Base-by-base conservation (phyloP, 1,140 invertebrate genomes). In the Aphis craccivora region DNA sequence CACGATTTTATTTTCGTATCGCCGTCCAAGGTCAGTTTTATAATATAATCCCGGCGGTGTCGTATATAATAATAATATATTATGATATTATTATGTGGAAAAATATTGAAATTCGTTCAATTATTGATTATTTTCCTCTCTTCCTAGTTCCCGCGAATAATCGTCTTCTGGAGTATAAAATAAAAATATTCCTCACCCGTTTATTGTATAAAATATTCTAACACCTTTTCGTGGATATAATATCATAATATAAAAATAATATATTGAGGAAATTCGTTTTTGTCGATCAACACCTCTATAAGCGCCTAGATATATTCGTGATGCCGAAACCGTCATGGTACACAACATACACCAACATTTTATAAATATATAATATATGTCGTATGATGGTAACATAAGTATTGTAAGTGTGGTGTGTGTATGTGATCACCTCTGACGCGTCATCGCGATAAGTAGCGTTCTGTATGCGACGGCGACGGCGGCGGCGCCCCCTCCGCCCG, bases 381-480 rank as follows among this genome's bases (percentile, higher is more conserved):
- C 25, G 30, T 76, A 30, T n/a, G 60, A 67, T 67, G 60, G 60
- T n/a, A n/a, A 51, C 18, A 88, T 11, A 48, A n/a, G 86, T 53
- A 20, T n/a, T 22, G 53, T 22, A 48, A 20, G 87, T 22, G 87
- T 35, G 48, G 18, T 43, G 37, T 55, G 14, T 8, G 51, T 55
- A 6, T 8, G 51, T 14, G n/a, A 43, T 40, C 23, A 67, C 53
- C 53, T 90, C 30, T 60, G 40, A 67, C 89, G 89, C 89, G 89
- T 90, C 89, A 90, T 90, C 89, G 84, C 9, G 53, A 90, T 67
- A 67, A 90, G 89, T 60, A 90, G 89, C 89, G 89, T 90, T 67
- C 89, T 43, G 89, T 67, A 90, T 67, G 89, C 55, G 55, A 35
- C 87, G 45, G 87, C 53, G 60, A 67, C 60, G 30, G 25, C 30